Percentiles rank a stretch among this genome's conserved stretches.
Evolutionary conservation across 2,113 vertebrate species (phyloP).

Genomic region (Miniopterus natalensis): DNA sequence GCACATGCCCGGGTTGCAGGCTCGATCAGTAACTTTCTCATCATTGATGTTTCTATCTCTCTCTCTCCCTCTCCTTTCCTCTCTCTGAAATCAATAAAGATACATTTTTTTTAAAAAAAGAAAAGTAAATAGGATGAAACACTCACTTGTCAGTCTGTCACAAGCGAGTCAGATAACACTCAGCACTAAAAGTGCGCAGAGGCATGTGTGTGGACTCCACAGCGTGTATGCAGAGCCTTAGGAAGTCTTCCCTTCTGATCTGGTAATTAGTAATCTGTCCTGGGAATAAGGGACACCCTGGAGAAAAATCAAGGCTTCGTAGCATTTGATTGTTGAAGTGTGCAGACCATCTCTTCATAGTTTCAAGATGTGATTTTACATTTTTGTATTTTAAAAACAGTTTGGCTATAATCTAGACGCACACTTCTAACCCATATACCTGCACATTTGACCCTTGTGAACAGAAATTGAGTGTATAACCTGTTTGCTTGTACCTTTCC

Average conservation of each 20-base stretch:
- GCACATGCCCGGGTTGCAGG: too few relatives aligned
- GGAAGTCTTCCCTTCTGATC: not conserved
- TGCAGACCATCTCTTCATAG: constrained; percentile 86
- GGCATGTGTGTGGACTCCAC: not conserved
- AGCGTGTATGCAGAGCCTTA: not conserved
- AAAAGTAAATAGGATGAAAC: not conserved
- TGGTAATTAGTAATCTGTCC: not conserved
- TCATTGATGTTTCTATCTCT: too few relatives aligned
- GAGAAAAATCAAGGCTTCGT: not conserved
- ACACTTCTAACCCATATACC: constrained; percentile 89
- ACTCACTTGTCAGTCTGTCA: not conserved
- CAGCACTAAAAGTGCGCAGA: fast-evolving
- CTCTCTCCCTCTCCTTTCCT: too few relatives aligned
- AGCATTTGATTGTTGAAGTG: constrained; percentile 84
- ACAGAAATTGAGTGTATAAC: constrained; percentile 90
- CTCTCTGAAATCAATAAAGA: too few relatives aligned
- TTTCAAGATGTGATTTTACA: constrained; percentile 87
- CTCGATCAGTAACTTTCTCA: too few relatives aligned
- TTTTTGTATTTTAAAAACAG: constrained; percentile 85
- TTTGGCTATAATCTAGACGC: constrained; percentile 87
- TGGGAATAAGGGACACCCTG: not conserved
- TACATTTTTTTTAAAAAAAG: too few relatives aligned
- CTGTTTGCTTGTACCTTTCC: constrained; percentile 90
- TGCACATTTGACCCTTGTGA: constrained; percentile 88
- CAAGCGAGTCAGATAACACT: too few relatives aligned